These are phyloP conservation scores for Lepidotrigona ventralis DNA, from an alignment of 1,140 invertebrate genomes.

Conservation along the genomic window DNA sequence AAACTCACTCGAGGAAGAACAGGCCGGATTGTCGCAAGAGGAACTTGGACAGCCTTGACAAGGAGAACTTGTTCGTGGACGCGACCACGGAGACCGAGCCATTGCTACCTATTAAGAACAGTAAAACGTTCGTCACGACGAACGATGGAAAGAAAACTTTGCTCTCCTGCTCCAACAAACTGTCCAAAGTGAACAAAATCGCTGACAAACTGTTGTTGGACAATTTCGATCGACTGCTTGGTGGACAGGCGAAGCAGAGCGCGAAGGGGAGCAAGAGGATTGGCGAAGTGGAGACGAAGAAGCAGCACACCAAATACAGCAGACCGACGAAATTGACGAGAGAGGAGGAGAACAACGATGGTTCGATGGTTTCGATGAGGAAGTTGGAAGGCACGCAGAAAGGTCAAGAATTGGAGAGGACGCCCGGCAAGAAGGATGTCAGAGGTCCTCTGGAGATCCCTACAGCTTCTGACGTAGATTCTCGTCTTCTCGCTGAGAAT, in stretches of 20 bases:
- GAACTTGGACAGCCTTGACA: neutral
- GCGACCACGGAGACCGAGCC: neutral
- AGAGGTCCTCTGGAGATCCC: neutral
- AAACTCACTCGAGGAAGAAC: neutral
- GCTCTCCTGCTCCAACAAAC: neutral
- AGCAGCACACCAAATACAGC: conserved; percentile 19
- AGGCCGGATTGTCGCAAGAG: neutral
- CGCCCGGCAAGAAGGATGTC: conserved; percentile 9
- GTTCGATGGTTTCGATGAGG: neutral
- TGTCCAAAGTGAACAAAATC: neutral
- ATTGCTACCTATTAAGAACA: neutral
- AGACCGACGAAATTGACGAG: neutral
- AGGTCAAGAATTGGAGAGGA: conserved; percentile 22
- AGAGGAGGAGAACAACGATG: neutral
- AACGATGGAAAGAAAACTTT: too few species aligned
- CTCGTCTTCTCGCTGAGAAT: neutral
- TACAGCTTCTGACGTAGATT: too few species aligned
- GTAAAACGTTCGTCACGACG: neutral
- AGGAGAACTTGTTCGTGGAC: conserved; percentile 14
- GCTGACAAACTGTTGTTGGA: neutral
- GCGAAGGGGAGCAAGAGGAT: neutral
- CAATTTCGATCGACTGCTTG: neutral
- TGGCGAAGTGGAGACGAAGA: neutral
- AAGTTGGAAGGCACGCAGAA: conserved; percentile 9
- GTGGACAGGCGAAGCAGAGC: neutral